Evolutionary conservation across 1,140 invertebrate species (phyloP).

Genomic region (Micrasema longulum): DNA sequence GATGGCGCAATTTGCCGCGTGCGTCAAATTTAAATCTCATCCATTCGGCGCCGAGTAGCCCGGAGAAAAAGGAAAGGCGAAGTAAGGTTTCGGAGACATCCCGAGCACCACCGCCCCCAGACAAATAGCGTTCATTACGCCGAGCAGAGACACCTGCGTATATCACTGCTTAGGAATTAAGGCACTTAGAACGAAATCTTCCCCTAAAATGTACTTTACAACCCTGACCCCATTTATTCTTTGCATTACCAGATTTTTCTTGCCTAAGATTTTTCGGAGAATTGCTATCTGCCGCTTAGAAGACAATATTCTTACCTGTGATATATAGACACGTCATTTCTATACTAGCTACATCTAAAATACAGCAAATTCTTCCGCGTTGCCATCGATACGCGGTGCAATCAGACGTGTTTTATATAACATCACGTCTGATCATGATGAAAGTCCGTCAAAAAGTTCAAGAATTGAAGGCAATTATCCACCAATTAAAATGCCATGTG

Average conservation of each 20-base stretch:
- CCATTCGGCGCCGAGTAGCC: constrained; percentile 25
- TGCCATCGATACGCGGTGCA: too few species aligned
- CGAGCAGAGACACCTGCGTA: constrained; percentile 37
- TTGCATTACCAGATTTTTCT: constrained; percentile 8
- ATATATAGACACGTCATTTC: too few species aligned
- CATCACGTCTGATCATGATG: too few species aligned
- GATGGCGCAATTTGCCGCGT: constrained; percentile 31
- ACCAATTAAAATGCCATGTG: too few species aligned
- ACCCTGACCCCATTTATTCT: constrained; percentile 29
- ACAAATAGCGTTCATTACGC: constrained; percentile 48
- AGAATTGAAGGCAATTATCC: too few species aligned
- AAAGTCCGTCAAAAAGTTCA: too few species aligned
- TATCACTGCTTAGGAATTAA: constrained; percentile 30
- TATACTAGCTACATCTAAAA: too few species aligned
- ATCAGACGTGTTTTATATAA: too few species aligned
- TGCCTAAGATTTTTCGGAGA: background rate
- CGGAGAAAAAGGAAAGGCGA: background rate
- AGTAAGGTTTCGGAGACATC: background rate
- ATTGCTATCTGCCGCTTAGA: too few species aligned
- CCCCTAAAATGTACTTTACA: constrained; percentile 18
- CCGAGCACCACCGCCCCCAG: constrained; percentile 2
- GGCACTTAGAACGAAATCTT: constrained; percentile 33
- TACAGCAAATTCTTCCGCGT: too few species aligned
- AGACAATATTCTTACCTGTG: too few species aligned
- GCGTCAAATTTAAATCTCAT: constrained; percentile 48